Percentiles rank a stretch among this genome's conserved stretches.
phyloP scores from a whole-genome alignment of 2,888 invertebrate species.

The Tipula unca region DNA sequence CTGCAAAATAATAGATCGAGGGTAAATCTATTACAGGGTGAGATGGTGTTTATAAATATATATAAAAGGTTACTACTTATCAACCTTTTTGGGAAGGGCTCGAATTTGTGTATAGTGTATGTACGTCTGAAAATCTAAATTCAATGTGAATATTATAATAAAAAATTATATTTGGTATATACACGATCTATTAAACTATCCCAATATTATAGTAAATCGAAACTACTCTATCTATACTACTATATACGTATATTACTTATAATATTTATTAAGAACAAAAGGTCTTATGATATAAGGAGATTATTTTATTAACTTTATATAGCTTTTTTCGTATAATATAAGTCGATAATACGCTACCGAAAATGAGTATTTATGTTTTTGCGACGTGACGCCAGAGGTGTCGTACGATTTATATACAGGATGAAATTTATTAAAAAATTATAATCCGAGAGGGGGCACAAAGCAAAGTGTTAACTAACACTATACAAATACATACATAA shows the following conservation, averaged over 20 bases:
- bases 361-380: not conserved
- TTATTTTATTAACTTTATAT: constrained; percentile 2
- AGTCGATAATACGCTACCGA: not conserved
- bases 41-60: not conserved
- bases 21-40: not conserved
- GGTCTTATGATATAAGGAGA: not conserved
- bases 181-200: not conserved
- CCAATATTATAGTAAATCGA: not conserved
- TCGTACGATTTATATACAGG: not conserved
- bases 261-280: not conserved
- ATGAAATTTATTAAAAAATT: not conserved
- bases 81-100: not conserved
- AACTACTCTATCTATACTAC: not conserved
- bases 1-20: not conserved
- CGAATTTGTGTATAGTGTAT: not conserved
- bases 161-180: not conserved
- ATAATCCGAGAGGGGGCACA: not conserved
- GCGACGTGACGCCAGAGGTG: not conserved
- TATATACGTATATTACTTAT: not conserved
- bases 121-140: not conserved
- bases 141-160: not conserved
- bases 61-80: no score
- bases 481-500: no score
- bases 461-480: not conserved
- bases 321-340: not conserved